phyloP scores from a whole-genome alignment of 2,113 vertebrate species.

The Apistogramma diplotaenia region DNA sequence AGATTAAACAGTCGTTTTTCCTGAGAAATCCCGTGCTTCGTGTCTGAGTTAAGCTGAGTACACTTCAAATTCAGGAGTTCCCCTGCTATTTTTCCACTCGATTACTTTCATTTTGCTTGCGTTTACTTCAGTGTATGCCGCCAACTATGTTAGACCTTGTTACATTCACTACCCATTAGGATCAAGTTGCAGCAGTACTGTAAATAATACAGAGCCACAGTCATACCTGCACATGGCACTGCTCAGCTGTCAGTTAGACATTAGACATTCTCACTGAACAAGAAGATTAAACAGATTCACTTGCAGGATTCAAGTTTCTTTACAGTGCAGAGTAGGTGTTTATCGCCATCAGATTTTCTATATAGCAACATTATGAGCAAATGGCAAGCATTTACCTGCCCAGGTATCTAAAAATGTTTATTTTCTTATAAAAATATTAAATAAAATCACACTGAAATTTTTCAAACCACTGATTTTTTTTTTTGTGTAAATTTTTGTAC shows the following conservation, averaged over 20 bases:
- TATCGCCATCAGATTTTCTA: not conserved
- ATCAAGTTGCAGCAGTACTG: constrained; percentile 37
- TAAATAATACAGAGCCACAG: constrained; percentile 50
- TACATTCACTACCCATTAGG: constrained; percentile 21
- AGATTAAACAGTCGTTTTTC: not conserved
- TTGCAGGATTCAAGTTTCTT: not conserved
- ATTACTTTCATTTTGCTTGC: constrained; percentile 20
- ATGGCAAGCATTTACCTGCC: not conserved
- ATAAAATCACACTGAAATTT: not conserved
- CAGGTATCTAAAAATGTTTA: not conserved
- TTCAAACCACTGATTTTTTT: not conserved
- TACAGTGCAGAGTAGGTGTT: not conserved
- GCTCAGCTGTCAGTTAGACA: constrained; percentile 28
- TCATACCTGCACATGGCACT: constrained; percentile 29
- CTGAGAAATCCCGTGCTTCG: not conserved
- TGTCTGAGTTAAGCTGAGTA: not conserved
- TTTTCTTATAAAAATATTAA: not conserved
- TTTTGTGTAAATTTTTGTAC: not conserved
- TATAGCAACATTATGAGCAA: not conserved
- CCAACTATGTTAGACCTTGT: constrained; percentile 20
- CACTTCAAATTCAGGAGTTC: constrained; percentile 20
- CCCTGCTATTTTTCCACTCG: not conserved
- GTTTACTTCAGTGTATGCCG: not conserved
- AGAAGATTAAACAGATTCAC: not conserved
- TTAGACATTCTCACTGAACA: not conserved